Evolutionary conservation across 2,888 invertebrate genomes (phyloP).

Genomic region (Campoletis raptor): DNA sequence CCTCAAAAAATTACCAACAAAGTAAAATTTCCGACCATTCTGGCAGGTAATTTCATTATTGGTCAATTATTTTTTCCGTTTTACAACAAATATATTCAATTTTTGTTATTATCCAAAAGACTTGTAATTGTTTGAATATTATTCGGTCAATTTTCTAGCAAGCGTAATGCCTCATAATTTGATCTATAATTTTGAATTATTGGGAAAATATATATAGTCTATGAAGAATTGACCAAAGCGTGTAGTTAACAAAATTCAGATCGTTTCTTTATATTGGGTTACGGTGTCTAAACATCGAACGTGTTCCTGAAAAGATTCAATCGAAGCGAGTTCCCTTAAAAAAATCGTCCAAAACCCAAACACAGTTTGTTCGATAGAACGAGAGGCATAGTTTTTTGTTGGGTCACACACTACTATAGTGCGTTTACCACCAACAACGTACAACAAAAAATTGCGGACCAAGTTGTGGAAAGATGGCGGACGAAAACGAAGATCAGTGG

Average conservation of each 20-base stretch:
- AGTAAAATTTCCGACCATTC: background rate
- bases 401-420: background rate
- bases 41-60: background rate
- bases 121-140: background rate
- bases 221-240: background rate
- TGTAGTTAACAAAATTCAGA: background rate
- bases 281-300: background rate
- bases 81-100: background rate
- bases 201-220: background rate
- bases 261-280: background rate
- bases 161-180: background rate
- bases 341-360: background rate
- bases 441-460: background rate
- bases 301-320: background rate
- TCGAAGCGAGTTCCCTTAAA: background rate
- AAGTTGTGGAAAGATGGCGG: constrained; percentile 86
- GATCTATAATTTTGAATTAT: background rate
- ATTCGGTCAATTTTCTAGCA: background rate
- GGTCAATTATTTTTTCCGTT: background rate
- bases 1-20: background rate
- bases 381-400: background rate
- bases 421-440: background rate
- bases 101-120: background rate
- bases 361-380: background rate
- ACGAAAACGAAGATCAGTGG: constrained; percentile 95